phyloP scores from a whole-genome alignment of 2,888 invertebrate species.

The Sicus ferrugineus region DNA sequence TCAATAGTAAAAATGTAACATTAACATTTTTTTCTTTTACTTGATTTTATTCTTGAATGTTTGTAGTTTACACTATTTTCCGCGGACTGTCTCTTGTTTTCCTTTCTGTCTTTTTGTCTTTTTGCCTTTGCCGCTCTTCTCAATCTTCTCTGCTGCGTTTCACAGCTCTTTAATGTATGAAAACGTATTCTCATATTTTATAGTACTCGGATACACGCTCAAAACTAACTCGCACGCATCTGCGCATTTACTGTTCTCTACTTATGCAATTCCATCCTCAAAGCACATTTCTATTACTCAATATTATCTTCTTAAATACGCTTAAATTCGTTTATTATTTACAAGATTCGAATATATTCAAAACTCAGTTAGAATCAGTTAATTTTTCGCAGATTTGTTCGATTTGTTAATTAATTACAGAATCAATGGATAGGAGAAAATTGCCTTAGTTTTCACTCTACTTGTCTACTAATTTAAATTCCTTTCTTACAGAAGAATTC shows the following conservation, averaged over 20 bases:
- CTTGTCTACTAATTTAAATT: conserved; percentile 13
- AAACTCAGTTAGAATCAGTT: too few relatives aligned
- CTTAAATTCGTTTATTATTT: background rate
- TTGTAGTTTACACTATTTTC: conserved; percentile 28
- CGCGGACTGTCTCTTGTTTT: conserved; percentile 16
- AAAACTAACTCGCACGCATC: conserved; percentile 8
- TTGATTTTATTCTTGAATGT: conserved; percentile 24
- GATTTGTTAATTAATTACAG: too few relatives aligned
- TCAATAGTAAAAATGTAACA: background rate
- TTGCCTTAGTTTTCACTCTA: too few relatives aligned
- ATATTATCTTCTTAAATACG: background rate
- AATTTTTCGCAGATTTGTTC: too few relatives aligned
- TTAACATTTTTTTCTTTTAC: background rate
- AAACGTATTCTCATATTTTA: background rate
- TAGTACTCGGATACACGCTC: background rate
- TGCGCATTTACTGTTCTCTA: background rate
- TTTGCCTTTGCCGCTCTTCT: conserved; percentile 5
- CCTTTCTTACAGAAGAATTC: conserved; percentile 41
- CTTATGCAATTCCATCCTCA: background rate
- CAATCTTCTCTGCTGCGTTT: conserved; percentile 11
- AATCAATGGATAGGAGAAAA: too few relatives aligned
- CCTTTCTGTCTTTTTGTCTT: conserved; percentile 21
- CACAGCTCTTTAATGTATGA: background rate
- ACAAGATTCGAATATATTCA: too few relatives aligned
- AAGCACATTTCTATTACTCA: background rate